A percentile compares a stretch with the other conserved stretches of the same genome.
Evolutionary conservation across 2,888 invertebrate genomes (phyloP).

Genomic region (Pomacea canaliculata): DNA sequence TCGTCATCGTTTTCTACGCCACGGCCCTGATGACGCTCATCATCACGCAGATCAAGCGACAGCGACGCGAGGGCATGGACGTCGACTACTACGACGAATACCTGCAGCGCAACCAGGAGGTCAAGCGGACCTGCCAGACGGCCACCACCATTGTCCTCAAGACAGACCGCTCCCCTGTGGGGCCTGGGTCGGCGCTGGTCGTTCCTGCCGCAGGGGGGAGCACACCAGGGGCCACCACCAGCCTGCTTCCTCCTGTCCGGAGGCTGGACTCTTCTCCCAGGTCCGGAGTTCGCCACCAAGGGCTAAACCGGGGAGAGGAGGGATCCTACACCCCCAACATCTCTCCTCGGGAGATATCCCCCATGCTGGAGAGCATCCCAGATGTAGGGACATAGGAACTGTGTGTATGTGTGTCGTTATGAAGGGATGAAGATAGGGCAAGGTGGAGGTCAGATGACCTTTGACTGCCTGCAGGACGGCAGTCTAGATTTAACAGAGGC

Average conservation of each 20-base stretch:
- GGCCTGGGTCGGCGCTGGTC: conserved; percentile 1
- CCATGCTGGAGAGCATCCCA: conserved; percentile 40
- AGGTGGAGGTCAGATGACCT: too few relatives aligned
- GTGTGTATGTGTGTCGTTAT: too few relatives aligned
- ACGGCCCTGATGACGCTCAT: conserved; percentile 61
- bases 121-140: conserved; percentile 48
- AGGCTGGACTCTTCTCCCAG: conserved; percentile 14
- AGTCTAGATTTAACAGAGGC: too few relatives aligned
- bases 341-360: conserved; percentile 31
- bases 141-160: conserved; percentile 35
- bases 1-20: conserved; percentile 64
- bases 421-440: too few relatives aligned
- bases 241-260: conserved; percentile 5
- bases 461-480: too few relatives aligned
- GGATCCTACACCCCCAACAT: conserved; percentile 12
- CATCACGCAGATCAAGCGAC: conserved; percentile 58
- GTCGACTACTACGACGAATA: conserved; percentile 65
- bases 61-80: conserved; percentile 52
- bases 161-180: not conserved
- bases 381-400: conserved; percentile 25
- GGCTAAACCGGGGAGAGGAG: not conserved
- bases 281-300: conserved; percentile 6
- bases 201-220: not conserved
- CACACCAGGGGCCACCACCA: not conserved
- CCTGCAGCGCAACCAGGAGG: conserved; percentile 54